Evolutionary conservation across 64 coral and sea anemone species (phyloP).

Genomic region (Stichodactyla mertensii): DNA sequence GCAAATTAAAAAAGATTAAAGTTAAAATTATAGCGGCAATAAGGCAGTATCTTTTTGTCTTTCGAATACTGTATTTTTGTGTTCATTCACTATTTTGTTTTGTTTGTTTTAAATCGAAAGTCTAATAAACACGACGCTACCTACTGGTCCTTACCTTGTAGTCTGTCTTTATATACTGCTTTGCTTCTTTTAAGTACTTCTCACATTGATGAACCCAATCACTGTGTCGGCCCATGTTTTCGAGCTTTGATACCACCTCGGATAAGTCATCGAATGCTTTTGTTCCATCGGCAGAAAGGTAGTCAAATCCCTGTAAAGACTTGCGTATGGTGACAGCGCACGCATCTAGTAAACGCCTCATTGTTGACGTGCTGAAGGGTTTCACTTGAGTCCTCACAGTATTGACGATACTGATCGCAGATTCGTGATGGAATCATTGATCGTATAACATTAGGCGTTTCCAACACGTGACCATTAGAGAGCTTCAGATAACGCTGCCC

Average conservation of each 20-base stretch:
- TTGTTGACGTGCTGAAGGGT: no score
- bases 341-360: no score
- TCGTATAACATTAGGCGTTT: background rate
- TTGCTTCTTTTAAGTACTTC: background rate
- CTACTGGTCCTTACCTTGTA: background rate
- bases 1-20: background rate
- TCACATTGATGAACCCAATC: background rate
- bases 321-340: no score
- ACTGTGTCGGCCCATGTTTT: background rate
- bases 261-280: no score
- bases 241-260: background rate
- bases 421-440: background rate
- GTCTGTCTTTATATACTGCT: conserved; percentile 17
- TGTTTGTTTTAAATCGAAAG: background rate
- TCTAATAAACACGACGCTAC: background rate
- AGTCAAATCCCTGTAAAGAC: no score
- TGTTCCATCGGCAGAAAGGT: no score
- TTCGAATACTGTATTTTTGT: background rate
- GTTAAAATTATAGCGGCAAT: background rate
- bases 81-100: background rate
- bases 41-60: conserved; percentile 14
- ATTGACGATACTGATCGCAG: background rate
- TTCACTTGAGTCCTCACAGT: background rate
- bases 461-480: background rate
- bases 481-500: conserved; percentile 15